A percentile compares a stretch with the other conserved stretches of the same genome.
Conservation (phyloP, 2,797 vertebrate genomes). For the Urophycis tenuis region DNA sequence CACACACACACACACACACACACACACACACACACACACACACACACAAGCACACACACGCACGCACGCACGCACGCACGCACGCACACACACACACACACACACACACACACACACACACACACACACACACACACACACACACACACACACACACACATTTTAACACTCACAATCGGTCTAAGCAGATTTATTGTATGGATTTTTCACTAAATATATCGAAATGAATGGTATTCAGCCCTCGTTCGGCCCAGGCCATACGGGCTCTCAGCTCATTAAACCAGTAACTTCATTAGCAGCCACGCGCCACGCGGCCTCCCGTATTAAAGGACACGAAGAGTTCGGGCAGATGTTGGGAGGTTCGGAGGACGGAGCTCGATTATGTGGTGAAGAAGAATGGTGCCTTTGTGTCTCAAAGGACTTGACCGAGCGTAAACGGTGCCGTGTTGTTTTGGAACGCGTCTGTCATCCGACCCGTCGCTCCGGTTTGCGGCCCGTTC, state of each 20-base stretch:
- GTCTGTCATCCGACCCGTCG: constrained; percentile 46
- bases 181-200: constrained; percentile 56
- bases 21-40: too few relatives aligned
- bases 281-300: constrained; percentile 45
- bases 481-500: constrained; percentile 34
- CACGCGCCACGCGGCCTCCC: constrained; percentile 39
- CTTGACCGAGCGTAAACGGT: constrained; percentile 72
- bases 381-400: constrained; percentile 37
- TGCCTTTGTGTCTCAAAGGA: constrained; percentile 78
- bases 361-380: constrained; percentile 53
- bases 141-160: background rate
- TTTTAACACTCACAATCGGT: background rate
- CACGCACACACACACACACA: background rate
- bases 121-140: background rate
- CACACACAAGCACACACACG: background rate
- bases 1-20: background rate
- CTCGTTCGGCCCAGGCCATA: background rate
- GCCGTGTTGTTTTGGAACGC: constrained; percentile 58
- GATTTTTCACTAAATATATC: constrained; percentile 73
- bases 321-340: constrained; percentile 64
- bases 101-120: background rate
- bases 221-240: constrained; percentile 78
- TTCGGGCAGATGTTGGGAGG: constrained; percentile 72
- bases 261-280: constrained; percentile 56
- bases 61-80: too few relatives aligned